These are phyloP conservation scores for Masticophis lateralis DNA, from an alignment of 2,797 vertebrate genomes.

Conservation along the genomic window DNA sequence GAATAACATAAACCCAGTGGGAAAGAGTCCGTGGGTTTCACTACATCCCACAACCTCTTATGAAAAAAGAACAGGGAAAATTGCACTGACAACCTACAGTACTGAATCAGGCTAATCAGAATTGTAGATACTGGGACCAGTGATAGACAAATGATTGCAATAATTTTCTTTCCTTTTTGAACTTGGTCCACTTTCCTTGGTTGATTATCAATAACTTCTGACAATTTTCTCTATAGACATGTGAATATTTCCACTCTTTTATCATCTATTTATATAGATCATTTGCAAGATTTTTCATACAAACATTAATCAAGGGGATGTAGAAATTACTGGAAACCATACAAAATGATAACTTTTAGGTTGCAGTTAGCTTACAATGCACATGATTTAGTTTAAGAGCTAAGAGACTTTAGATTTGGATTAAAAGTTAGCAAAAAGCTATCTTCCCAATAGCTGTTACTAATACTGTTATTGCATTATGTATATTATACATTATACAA, in stretches of 20 bases:
- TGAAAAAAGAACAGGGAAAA: not conserved
- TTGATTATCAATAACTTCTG: not conserved
- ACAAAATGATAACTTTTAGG: not conserved
- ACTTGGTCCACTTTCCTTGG: not conserved
- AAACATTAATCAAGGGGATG: not conserved
- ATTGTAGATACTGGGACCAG: no score
- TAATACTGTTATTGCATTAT: not conserved
- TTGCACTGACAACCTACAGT: not conserved
- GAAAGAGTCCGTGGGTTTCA: not conserved
- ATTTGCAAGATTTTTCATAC: not conserved
- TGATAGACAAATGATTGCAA: no score
- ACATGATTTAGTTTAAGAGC: not conserved
- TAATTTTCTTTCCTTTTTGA: not conserved
- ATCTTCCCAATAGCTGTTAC: not conserved
- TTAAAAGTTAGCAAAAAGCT: not conserved
- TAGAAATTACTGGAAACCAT: not conserved
- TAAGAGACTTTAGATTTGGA: not conserved
- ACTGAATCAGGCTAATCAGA: not conserved
- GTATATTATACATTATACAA: no score
- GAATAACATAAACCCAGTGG: not conserved
- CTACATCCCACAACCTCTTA: not conserved
- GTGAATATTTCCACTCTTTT: not conserved
- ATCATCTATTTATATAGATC: not conserved
- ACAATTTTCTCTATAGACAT: not conserved
- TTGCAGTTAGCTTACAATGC: not conserved